These are phyloP conservation scores for Orthosia incerta DNA, from an alignment of 2,888 invertebrate genomes.

Conservation along the genomic window DNA sequence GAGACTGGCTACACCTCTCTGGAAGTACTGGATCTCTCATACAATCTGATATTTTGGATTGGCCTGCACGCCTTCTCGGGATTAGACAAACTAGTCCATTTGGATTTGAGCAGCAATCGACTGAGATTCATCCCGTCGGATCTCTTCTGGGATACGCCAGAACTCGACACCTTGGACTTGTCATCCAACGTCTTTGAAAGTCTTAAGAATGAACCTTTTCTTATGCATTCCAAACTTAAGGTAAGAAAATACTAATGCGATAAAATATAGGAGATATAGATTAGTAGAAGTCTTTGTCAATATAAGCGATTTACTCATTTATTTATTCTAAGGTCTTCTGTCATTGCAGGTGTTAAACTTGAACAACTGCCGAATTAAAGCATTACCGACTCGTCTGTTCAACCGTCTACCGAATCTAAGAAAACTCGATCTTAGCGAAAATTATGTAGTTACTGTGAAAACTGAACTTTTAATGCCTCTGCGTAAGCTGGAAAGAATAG, in stretches of 20 bases:
- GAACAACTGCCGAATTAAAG: constrained; percentile 91
- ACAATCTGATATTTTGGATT: constrained; percentile 92
- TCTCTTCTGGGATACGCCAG: constrained; percentile 90
- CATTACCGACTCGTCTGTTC: constrained; percentile 89
- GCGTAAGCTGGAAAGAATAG: constrained; percentile 86
- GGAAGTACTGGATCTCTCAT: constrained; percentile 89
- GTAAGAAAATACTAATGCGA: constrained; percentile 73
- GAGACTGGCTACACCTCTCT: constrained; percentile 87
- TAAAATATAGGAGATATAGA: not conserved
- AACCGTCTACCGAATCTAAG: constrained; percentile 89
- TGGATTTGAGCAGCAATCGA: constrained; percentile 92
- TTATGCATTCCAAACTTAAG: constrained; percentile 90
- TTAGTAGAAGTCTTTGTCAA: not conserved
- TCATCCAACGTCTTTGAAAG: constrained; percentile 92
- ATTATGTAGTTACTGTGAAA: constrained; percentile 90
- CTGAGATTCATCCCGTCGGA: constrained; percentile 90
- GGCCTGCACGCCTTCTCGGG: constrained; percentile 92
- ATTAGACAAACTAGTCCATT: constrained; percentile 85
- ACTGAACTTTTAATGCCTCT: constrained; percentile 87
- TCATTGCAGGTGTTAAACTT: constrained; percentile 89
- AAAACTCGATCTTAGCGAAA: constrained; percentile 91
- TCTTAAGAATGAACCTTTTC: constrained; percentile 89
- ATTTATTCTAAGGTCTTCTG: not conserved
- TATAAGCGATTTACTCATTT: not conserved
- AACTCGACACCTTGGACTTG: constrained; percentile 90